These are phyloP conservation scores for Hydrozoanthus gracilis DNA, from an alignment of 92 coral and sea anemone species.

Conservation along the genomic window DNA sequence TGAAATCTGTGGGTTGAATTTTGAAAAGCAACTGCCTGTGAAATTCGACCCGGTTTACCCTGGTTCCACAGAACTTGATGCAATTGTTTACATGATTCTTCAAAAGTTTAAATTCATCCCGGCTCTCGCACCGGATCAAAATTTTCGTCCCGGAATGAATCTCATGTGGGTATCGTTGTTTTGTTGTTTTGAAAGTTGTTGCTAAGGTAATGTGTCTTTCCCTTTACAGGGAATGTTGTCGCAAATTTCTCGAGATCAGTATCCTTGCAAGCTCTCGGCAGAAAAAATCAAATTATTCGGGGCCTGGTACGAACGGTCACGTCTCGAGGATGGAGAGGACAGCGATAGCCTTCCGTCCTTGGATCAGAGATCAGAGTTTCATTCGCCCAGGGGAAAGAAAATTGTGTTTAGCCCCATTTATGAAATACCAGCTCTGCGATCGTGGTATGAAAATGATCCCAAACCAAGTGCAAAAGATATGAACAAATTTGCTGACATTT, in stretches of 20 bases:
- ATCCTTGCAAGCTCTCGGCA: conserved; percentile 87
- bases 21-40: no score
- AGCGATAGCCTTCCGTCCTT: conserved; percentile 63
- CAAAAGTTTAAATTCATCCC: no score
- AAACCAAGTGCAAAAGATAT: conserved; percentile 86
- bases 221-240: conserved; percentile 89
- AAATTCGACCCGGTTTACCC: no score
- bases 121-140: no score
- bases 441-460: conserved; percentile 89
- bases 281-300: conserved; percentile 95
- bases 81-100: no score
- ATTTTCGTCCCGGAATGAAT: no score
- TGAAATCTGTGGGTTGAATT: no score
- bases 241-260: conserved; percentile 97
- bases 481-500: conserved; percentile 77
- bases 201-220: no score
- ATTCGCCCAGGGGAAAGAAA: conserved; percentile 87
- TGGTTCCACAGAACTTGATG: no score
- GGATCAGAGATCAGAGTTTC: conserved; percentile 71
- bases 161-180: neutral
- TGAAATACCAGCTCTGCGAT: conserved; percentile 87
- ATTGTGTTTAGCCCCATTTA: conserved; percentile 85
- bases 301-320: conserved; percentile 92
- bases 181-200: neutral
- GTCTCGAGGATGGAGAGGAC: conserved; percentile 73